These are phyloP conservation scores for Leptodirus hochenwartii DNA, from an alignment of 2,888 invertebrate genomes.

Conservation along the genomic window DNA sequence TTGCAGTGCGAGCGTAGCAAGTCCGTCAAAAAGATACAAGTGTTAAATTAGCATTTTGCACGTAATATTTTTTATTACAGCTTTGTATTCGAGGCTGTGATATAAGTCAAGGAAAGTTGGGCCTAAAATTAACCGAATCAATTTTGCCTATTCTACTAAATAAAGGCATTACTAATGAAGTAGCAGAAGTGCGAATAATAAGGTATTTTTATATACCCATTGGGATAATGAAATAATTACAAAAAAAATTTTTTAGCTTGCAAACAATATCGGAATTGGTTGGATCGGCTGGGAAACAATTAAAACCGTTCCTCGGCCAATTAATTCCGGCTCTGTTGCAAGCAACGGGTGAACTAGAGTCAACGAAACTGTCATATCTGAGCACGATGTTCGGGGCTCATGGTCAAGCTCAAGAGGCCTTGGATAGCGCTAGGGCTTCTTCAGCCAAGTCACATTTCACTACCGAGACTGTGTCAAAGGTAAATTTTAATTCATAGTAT, in stretches of 20 bases:
- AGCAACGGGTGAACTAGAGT: constrained; percentile 76
- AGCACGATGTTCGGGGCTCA: constrained; percentile 52
- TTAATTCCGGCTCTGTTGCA: constrained; percentile 71
- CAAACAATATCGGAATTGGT: constrained; percentile 76
- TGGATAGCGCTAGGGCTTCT: constrained; percentile 64
- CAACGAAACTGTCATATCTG: constrained; percentile 57
- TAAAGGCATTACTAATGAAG: constrained; percentile 59
- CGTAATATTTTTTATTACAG: constrained; percentile 29
- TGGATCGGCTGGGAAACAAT: constrained; percentile 54
- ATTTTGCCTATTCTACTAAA: constrained; percentile 69
- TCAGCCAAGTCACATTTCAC: constrained; percentile 74
- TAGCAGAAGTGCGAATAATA: constrained; percentile 59
- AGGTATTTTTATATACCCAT: constrained; percentile 34
- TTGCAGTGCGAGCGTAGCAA: not conserved
- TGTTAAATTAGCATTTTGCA: no score
- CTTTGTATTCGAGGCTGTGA: constrained; percentile 55
- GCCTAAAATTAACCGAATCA: constrained; percentile 48
- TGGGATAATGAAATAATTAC: not conserved
- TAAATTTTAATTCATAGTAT: constrained; percentile 23
- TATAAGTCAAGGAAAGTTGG: constrained; percentile 50
- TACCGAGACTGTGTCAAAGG: constrained; percentile 71
- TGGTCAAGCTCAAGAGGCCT: constrained; percentile 49
- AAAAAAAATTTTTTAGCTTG: constrained; percentile 33
- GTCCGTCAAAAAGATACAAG: not conserved
- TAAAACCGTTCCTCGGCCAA: constrained; percentile 64